Percentiles rank a stretch among this genome's conserved stretches.
phyloP scores from a whole-genome alignment of 2,113 vertebrate species.

The Oenanthe melanoleuca region DNA sequence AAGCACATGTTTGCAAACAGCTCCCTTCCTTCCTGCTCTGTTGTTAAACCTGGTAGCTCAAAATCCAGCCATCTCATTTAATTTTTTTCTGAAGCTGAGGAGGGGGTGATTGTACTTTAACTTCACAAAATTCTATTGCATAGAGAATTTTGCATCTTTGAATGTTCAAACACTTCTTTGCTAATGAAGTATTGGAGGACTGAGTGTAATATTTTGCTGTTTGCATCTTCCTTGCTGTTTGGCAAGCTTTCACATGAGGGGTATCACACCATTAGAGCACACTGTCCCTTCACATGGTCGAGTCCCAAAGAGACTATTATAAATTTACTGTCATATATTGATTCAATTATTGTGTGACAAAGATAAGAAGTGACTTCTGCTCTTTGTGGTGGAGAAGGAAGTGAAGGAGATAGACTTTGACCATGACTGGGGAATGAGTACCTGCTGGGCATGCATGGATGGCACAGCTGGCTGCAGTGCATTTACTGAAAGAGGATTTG shows the following conservation, averaged over 20 bases:
- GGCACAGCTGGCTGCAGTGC: not conserved
- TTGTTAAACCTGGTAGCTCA: not conserved
- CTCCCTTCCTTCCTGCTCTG: not conserved
- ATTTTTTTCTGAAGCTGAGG: not conserved
- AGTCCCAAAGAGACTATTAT: not conserved
- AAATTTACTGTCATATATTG: not conserved
- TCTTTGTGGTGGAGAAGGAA: not conserved
- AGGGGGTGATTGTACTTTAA: not conserved
- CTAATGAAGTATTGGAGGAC: not conserved
- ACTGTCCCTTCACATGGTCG: not conserved
- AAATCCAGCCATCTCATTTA: not conserved
- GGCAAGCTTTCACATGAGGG: not conserved
- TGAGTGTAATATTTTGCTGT: not conserved
- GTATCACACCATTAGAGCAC: not conserved
- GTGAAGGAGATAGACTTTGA: not conserved
- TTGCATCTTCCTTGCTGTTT: not conserved
- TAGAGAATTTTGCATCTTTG: not conserved
- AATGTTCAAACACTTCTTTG: not conserved
- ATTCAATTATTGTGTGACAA: not conserved
- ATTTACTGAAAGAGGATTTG: not conserved
- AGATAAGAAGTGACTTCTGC: not conserved
- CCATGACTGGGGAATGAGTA: not conserved
- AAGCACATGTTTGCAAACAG: not conserved
- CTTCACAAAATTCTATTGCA: not conserved
- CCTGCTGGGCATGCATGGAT: not conserved